Evolutionary conservation across 35 echinoderm and acorn worm genomes (phyloP).

Genomic region (Patiria miniata): DNA sequence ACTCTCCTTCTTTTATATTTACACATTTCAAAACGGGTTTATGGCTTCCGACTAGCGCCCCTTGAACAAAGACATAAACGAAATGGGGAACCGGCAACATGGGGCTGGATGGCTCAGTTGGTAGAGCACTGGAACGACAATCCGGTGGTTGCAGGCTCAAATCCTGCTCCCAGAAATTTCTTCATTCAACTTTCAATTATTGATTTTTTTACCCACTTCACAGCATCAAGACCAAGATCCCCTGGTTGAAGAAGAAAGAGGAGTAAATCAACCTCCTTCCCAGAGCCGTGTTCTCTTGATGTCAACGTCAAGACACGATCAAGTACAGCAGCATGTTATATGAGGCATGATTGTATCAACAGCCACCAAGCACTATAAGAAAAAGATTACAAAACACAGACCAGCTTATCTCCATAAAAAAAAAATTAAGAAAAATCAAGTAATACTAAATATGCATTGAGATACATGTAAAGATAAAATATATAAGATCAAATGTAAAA

Average conservation of each 20-base stretch:
- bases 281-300: not conserved
- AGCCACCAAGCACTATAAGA: not conserved
- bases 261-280: slow-evolving; percentile 29
- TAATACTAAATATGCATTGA: not conserved
- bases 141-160: too few species aligned
- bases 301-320: not conserved
- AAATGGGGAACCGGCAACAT: too few species aligned
- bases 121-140: too few species aligned
- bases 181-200: too few species aligned
- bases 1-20: too few species aligned
- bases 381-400: not conserved
- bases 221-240: slow-evolving; percentile 76
- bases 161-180: too few species aligned
- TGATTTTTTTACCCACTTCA: not conserved
- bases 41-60: too few species aligned
- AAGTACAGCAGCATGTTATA: not conserved
- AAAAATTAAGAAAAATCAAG: not conserved
- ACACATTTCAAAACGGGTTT: too few species aligned
- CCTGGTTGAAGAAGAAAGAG: slow-evolving; percentile 74
- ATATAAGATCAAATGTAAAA: too few species aligned
- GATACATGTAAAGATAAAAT: too few species aligned
- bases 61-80: too few species aligned
- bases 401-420: not conserved
- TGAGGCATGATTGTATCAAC: not conserved
- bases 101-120: too few species aligned